These are phyloP conservation scores for Aphis craccivora DNA, from an alignment of 1,140 invertebrate genomes.

Conservation along the genomic window DNA sequence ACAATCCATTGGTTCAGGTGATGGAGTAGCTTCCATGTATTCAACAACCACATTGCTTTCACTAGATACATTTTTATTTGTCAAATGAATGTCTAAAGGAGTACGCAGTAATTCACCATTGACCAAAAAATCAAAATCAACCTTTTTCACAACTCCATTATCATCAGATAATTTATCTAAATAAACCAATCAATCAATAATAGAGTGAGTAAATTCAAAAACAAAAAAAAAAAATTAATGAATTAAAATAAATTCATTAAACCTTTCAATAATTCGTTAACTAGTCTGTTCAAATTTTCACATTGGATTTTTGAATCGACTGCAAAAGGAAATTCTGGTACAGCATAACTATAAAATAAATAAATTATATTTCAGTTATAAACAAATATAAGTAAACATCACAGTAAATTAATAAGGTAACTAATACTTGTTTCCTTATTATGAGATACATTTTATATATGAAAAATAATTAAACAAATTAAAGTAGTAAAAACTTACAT, in stretches of 20 bases:
- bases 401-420: neutral
- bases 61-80: conserved; percentile 73
- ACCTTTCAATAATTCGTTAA: conserved; percentile 81
- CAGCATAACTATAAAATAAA: conserved; percentile 77
- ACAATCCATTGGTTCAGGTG: conserved; percentile 89
- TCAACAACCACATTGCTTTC: conserved; percentile 87
- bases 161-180: conserved; percentile 62
- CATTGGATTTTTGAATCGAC: conserved; percentile 75
- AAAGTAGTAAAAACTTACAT: conserved; percentile 69
- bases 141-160: conserved; percentile 65
- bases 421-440: neutral
- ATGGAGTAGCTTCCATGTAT: conserved; percentile 86
- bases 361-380: neutral
- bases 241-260: neutral
- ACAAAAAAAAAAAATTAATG: conserved; percentile 50
- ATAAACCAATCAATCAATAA: conserved; percentile 45
- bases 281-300: conserved; percentile 77
- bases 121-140: conserved; percentile 90
- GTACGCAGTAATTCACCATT: conserved; percentile 79
- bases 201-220: neutral
- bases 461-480: neutral
- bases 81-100: conserved; percentile 74
- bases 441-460: conserved; percentile 25
- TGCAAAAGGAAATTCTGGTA: conserved; percentile 83
- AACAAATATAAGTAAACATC: conserved; percentile 51